These are phyloP conservation scores for Papilio aristodemus DNA, from an alignment of 1,140 invertebrate species.

Conservation along the genomic window DNA sequence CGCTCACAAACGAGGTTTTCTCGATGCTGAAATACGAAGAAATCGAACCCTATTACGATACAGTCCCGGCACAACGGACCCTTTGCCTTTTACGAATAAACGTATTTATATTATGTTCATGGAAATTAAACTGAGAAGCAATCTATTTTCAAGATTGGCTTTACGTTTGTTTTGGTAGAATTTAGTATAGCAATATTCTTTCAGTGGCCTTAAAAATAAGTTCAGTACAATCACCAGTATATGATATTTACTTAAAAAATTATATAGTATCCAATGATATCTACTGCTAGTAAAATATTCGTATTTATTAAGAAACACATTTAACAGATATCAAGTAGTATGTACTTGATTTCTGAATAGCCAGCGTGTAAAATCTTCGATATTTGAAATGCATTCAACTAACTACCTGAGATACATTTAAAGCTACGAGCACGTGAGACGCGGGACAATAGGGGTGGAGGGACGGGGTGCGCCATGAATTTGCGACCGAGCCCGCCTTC, in stretches of 20 bases:
- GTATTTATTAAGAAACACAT: no score
- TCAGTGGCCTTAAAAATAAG: no score
- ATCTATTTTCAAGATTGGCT: not conserved
- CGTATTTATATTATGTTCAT: slow-evolving; percentile 5
- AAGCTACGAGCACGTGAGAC: not conserved
- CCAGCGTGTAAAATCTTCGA: not conserved
- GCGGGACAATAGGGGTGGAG: slow-evolving; percentile 9
- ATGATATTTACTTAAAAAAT: no score
- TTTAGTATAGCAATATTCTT: no score
- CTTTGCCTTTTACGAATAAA: slow-evolving; percentile 9
- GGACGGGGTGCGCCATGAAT: not conserved
- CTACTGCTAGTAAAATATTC: no score
- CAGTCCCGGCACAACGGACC: not conserved
- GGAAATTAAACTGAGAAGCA: not conserved
- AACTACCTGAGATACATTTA: not conserved
- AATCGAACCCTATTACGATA: slow-evolving; percentile 17
- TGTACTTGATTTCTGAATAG: not conserved
- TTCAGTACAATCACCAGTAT: no score
- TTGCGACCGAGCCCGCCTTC: not conserved
- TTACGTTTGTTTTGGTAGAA: no score
- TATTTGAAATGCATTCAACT: not conserved
- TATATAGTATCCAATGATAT: no score
- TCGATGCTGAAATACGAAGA: slow-evolving; percentile 11
- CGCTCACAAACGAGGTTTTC: slow-evolving; percentile 5
- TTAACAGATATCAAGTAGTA: no score